A percentile compares a stretch with the other conserved stretches of the same genome.
phyloP scores from a whole-genome alignment of 1,140 invertebrate species.

The Branchinecta lindahli region DNA sequence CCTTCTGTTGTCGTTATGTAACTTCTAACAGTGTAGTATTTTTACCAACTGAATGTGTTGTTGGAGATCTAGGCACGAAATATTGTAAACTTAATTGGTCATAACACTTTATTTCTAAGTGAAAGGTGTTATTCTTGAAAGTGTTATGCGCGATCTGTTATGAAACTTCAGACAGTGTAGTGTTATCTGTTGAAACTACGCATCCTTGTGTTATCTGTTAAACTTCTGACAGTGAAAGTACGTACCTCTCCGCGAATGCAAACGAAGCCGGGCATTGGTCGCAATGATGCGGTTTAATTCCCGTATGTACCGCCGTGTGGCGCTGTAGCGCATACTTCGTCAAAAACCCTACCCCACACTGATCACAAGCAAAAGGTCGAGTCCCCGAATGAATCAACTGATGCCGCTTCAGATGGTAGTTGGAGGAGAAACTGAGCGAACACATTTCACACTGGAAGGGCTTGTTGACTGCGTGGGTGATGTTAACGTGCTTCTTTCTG shows the following conservation, averaged over 20 bases:
- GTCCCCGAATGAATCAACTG: constrained; percentile 30
- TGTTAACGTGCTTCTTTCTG: constrained; percentile 38
- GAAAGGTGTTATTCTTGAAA: too few species aligned
- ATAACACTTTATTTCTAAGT: too few species aligned
- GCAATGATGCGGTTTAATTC: neutral
- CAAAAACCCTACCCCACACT: neutral
- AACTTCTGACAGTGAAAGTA: too few species aligned
- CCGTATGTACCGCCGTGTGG: neutral
- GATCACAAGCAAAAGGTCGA: constrained; percentile 26
- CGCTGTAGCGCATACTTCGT: neutral
- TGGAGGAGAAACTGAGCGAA: constrained; percentile 14
- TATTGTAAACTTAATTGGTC: too few species aligned
- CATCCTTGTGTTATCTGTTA: too few species aligned
- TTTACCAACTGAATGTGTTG: too few species aligned
- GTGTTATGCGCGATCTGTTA: too few species aligned
- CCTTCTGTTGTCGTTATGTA: too few species aligned
- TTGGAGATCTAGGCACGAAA: too few species aligned
- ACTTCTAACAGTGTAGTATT: too few species aligned
- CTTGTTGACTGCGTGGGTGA: constrained; percentile 18
- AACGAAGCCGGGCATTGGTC: neutral
- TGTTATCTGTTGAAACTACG: too few species aligned
- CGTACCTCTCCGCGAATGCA: neutral
- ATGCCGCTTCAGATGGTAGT: constrained; percentile 17
- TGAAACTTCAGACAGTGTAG: too few species aligned
- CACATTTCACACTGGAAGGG: constrained; percentile 25